These are phyloP conservation scores for Crotalus horridus DNA, from an alignment of 2,113 vertebrate species.

Conservation along the genomic window DNA sequence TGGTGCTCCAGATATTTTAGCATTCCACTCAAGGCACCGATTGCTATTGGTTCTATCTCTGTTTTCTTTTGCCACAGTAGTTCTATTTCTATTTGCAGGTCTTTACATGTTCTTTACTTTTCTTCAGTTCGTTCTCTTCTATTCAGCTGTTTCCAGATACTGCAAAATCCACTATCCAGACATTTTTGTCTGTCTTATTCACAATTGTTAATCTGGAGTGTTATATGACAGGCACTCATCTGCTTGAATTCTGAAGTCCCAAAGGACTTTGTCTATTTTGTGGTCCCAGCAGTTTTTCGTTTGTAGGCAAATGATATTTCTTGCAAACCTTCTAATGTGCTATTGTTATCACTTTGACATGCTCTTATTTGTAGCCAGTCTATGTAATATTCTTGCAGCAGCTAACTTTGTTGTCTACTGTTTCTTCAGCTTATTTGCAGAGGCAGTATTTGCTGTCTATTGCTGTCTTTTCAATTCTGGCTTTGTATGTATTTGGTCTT, in stretches of 20 bases:
- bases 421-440: not conserved
- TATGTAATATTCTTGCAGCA: not conserved
- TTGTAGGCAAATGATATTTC: not conserved
- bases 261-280: not conserved
- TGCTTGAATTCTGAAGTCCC: not conserved
- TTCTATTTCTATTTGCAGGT: not conserved
- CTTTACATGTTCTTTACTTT: not conserved
- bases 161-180: not conserved
- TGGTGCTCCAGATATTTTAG: not conserved
- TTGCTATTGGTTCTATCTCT: constrained; percentile 12
- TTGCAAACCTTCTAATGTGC: not conserved
- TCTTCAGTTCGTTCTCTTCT: not conserved
- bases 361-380: not conserved
- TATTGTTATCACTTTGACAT: not conserved
- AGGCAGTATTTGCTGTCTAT: not conserved
- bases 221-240: not conserved
- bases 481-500: not conserved
- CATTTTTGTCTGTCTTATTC: not conserved
- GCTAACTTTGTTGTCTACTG: not conserved
- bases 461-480: not conserved
- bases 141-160: not conserved
- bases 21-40: not conserved
- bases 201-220: not conserved
- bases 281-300: not conserved
- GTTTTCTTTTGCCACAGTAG: constrained; percentile 25